Percentiles rank a stretch among this genome's conserved stretches.
Conservation (phyloP, 2,797 vertebrate species). For the Lithobates pipiens region DNA sequence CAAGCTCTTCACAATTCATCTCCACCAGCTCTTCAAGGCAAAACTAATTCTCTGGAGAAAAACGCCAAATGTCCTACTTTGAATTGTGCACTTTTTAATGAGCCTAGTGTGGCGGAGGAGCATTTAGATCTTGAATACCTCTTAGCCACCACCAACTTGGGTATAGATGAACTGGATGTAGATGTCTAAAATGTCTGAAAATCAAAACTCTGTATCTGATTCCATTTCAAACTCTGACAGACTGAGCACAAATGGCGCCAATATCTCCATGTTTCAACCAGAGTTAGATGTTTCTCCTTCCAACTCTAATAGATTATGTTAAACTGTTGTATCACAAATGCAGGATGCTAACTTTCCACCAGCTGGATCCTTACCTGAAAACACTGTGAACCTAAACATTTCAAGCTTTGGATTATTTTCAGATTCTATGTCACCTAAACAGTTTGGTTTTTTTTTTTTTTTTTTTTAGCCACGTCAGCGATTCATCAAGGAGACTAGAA, state of each 20-base stretch:
- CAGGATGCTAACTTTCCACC: not conserved
- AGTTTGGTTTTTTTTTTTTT: constrained; percentile 50
- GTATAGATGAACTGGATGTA: not conserved
- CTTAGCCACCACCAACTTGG: not conserved
- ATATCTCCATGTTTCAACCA: not conserved
- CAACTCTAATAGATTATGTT: not conserved
- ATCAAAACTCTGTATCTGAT: not conserved
- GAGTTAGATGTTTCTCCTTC: constrained; percentile 4
- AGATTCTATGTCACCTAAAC: not conserved
- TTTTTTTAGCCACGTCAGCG: too few species aligned
- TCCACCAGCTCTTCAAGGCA: not conserved
- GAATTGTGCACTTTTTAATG: not conserved
- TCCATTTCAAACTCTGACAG: not conserved
- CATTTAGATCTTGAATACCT: not conserved
- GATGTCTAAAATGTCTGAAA: not conserved
- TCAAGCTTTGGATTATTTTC: not conserved
- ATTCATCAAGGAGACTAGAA: too few species aligned
- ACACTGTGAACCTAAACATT: constrained; percentile 1
- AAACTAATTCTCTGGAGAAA: not conserved
- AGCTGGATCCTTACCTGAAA: constrained; percentile 14
- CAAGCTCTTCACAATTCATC: not conserved
- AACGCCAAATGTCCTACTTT: not conserved
- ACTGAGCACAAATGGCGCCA: not conserved
- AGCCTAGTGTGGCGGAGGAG: not conserved
- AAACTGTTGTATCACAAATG: constrained; percentile 58